These are phyloP conservation scores for Ornithoptera priamus DNA, from an alignment of 2,888 invertebrate species.

Conservation along the genomic window DNA sequence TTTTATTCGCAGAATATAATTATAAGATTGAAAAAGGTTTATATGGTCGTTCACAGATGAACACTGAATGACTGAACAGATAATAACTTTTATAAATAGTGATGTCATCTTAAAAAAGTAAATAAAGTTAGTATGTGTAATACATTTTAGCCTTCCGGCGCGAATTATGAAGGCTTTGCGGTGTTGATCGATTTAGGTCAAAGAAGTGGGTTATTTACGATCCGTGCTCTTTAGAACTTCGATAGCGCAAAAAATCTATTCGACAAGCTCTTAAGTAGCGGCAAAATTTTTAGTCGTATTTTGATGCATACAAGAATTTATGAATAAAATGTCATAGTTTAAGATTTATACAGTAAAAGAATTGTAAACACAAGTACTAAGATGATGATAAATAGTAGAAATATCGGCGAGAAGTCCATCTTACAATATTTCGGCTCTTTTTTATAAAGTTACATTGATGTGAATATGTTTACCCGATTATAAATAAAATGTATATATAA, in stretches of 20 bases:
- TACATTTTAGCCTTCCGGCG: slow-evolving; percentile 7
- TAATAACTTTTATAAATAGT: neutral
- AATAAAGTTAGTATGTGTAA: slow-evolving; percentile 4
- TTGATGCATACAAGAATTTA: neutral
- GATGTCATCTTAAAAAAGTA: neutral
- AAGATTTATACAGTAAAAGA: neutral
- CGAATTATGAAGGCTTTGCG: slow-evolving; percentile 10
- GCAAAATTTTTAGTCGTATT: neutral
- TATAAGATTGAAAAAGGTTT: neutral
- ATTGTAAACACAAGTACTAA: no score
- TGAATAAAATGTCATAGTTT: neutral
- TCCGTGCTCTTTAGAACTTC: slow-evolving; percentile 14
- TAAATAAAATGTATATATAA: no score
- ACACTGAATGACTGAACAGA: neutral
- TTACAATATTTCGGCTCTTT: no score
- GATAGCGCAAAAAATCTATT: slow-evolving; percentile 6
- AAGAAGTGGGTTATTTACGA: slow-evolving; percentile 22
- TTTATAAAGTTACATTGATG: no score
- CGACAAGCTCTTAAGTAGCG: neutral
- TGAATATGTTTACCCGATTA: no score
- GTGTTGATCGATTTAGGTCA: slow-evolving; percentile 25
- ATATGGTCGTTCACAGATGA: neutral
- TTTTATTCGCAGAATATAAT: neutral
- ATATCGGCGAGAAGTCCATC: no score
- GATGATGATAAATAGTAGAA: no score